These are phyloP conservation scores for Trogon surrucura DNA, from an alignment of 2,113 vertebrate genomes.

Conservation along the genomic window DNA sequence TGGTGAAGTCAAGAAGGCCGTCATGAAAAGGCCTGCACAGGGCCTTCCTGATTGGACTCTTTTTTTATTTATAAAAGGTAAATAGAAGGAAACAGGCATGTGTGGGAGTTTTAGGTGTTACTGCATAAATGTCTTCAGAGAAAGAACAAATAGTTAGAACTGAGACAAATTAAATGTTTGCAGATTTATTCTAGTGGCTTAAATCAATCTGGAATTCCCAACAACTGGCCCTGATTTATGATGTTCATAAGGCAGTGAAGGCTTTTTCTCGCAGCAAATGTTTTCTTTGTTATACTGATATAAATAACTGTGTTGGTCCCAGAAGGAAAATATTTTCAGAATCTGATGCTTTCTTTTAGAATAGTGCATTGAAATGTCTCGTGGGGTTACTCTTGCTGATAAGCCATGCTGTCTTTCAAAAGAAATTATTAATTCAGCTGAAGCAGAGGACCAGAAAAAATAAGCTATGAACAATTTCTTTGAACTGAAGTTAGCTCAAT, in stretches of 20 bases:
- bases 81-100: neutral
- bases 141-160: constrained; percentile 5
- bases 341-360: neutral
- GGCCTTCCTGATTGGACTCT: neutral
- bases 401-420: neutral
- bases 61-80: neutral
- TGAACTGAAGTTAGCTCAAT: neutral
- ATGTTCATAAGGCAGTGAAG: neutral
- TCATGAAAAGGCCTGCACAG: neutral
- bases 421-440: neutral
- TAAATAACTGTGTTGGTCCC: neutral
- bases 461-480: neutral
- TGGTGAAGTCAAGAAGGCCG: neutral
- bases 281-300: constrained; percentile 39
- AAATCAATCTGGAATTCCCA: neutral
- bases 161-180: neutral
- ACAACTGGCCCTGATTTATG: neutral
- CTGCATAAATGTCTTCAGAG: neutral
- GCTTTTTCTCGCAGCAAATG: constrained; percentile 35
- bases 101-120: neutral
- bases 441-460: neutral
- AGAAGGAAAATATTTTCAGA: constrained; percentile 28
- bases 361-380: neutral
- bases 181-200: neutral
- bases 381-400: neutral